Evolutionary conservation across 2,888 invertebrate species (phyloP), one percentile per base, ranked within the genome.

Genomic region (Encarsia formosa): DNA sequence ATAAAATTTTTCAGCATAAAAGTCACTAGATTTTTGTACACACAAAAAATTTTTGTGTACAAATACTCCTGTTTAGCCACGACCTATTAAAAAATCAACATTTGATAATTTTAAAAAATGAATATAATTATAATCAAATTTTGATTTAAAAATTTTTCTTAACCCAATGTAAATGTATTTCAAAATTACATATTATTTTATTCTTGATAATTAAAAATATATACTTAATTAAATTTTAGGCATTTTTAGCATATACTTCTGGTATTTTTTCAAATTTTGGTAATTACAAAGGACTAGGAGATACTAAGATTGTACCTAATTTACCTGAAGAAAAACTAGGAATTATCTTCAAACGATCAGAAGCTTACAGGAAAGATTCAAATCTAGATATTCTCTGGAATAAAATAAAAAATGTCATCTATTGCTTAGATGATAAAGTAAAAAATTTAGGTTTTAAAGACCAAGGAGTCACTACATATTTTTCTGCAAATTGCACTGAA

Each of bases 251-350:
- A 0, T 97, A 95, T 71, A 79, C 87, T 1, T 86, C 88, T 63
- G 94, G 89, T 2, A 73, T 94, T 22, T 88, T 91, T 66, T 83
- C 86, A 26, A 95, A 96, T 73, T 80, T 87, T 63, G 95, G 95
- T 15, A 96, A 97, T 76, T 97, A 96, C 74, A 95, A 94, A 76
- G 88, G 92, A 13, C 94, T 94, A 78, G 96, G 97, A 2, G 96
- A 97, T 70, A 88, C 88, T 40, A 97, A 97, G 77, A 88, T 97
- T 66, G 82, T 97, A 65, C 97, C 97, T 6, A 88, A 88, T 67
- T 73, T 96, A 23, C 76, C 85, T 0, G 77, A 81, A 68, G 78
- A 81, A 0, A 83, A 87, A 59, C 84, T 96, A 64, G 87, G 87
- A 65, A 69, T 75, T 3, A 79, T 97, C 57, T 73, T 96, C 0